Percentiles rank a stretch among this genome's conserved stretches.
Conservation (phyloP, 2,797 vertebrate genomes). For the Poecilia picta region DNA sequence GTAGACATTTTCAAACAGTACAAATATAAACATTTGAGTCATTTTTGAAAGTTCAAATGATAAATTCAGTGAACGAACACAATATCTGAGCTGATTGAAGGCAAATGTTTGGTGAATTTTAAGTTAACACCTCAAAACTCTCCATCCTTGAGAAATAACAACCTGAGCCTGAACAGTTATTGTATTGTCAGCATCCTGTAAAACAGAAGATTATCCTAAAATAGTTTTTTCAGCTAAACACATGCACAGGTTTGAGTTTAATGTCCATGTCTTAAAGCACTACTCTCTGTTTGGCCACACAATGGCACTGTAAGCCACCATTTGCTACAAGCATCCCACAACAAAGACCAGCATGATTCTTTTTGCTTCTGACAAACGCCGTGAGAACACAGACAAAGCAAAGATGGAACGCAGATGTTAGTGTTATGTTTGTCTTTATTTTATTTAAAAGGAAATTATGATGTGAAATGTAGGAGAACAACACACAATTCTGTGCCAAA, state of each 20-base stretch:
- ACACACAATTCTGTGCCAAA: not conserved
- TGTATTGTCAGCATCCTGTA: not conserved
- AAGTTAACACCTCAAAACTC: too few relatives aligned
- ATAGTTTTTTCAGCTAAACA: not conserved
- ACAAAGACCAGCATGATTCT: not conserved
- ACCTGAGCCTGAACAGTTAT: not conserved
- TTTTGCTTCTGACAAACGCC: not conserved
- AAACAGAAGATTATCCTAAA: not conserved
- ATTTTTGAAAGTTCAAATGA: not conserved
- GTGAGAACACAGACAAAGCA: too few relatives aligned
- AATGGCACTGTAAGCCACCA: not conserved
- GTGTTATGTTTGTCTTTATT: not conserved
- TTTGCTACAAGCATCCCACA: not conserved
- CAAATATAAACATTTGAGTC: not conserved
- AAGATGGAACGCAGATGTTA: not conserved
- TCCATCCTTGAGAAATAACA: not conserved
- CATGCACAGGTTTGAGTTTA: not conserved
- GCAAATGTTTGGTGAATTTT: too few relatives aligned
- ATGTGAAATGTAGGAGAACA: not conserved
- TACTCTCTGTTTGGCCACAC: conserved; percentile 9
- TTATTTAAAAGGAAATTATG: not conserved
- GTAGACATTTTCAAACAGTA: not conserved
- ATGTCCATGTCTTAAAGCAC: not conserved
- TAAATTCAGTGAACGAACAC: too few relatives aligned
- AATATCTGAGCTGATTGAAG: too few relatives aligned